These are phyloP conservation scores for Plectropomus leopardus DNA, from an alignment of 2,113 vertebrate genomes.

Conservation along the genomic window DNA sequence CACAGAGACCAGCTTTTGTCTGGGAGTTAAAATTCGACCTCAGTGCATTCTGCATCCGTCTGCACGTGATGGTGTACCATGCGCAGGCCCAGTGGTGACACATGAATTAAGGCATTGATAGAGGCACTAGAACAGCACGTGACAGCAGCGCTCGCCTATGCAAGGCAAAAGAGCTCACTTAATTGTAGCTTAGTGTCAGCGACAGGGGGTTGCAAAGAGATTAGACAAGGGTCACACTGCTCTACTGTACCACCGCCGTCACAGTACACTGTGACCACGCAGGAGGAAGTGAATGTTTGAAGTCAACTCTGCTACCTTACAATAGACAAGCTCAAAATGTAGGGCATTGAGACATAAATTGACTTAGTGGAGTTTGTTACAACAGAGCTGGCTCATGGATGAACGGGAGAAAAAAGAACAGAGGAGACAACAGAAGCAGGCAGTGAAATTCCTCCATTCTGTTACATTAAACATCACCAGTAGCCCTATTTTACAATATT, in stretches of 20 bases:
- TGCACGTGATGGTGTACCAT: constrained; percentile 53
- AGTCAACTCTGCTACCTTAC: constrained; percentile 61
- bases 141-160: constrained; percentile 65
- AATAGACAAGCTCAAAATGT: constrained; percentile 29
- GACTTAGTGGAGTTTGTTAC: constrained; percentile 6
- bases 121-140: constrained; percentile 82
- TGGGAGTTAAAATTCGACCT: constrained; percentile 31
- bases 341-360: constrained; percentile 20
- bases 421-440: constrained; percentile 62
- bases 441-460: constrained; percentile 66
- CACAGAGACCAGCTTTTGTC: constrained; percentile 14
- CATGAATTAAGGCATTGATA: constrained; percentile 83
- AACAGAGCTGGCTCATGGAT: constrained; percentile 43
- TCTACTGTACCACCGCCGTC: constrained; percentile 35
- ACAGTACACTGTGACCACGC: constrained; percentile 22
- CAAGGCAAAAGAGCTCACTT: constrained; percentile 58
- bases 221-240: constrained; percentile 38
- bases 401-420: constrained; percentile 51
- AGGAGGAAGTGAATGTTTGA: constrained; percentile 32
- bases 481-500: constrained; percentile 76
- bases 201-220: constrained; percentile 38
- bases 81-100: constrained; percentile 67
- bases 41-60: constrained; percentile 22
- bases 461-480: constrained; percentile 67
- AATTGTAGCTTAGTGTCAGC: constrained; percentile 58